Conservation (phyloP, 2,797 vertebrate species). For the Acipenser ruthenus region DNA sequence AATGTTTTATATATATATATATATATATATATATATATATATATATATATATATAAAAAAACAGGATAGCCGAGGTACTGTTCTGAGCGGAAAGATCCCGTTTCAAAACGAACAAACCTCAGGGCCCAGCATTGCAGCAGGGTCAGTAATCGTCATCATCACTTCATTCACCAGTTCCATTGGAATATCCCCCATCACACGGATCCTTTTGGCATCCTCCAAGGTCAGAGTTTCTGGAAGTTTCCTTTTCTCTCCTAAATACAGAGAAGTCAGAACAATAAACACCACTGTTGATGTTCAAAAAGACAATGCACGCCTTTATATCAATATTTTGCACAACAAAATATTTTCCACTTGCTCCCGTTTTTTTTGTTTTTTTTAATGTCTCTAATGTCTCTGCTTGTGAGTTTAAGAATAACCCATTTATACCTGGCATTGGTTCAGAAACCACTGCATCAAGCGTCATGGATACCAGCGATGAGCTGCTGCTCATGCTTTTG, state of each 20-base stretch:
- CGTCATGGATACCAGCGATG: constrained; percentile 54
- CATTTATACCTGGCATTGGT: constrained; percentile 66
- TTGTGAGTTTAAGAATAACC: neutral
- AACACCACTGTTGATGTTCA: neutral
- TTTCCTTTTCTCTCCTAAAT: constrained; percentile 88
- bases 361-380: neutral
- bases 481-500: constrained; percentile 71
- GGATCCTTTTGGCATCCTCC: constrained; percentile 91
- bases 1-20: no score
- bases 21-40: no score
- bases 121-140: constrained; percentile 91
- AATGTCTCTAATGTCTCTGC: neutral
- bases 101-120: constrained; percentile 54
- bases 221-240: constrained; percentile 84
- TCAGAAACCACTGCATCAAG: constrained; percentile 67
- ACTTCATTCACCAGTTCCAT: constrained; percentile 98
- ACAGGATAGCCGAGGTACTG: no score
- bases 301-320: neutral
- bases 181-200: constrained; percentile 95
- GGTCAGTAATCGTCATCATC: constrained; percentile 97
- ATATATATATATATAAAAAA: no score
- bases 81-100: constrained; percentile 12
- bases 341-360: neutral
- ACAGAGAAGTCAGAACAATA: neutral
- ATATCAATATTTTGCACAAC: neutral